Evolutionary conservation across 2,113 vertebrate species (phyloP), one percentile per base, ranked within the genome.

Genomic region (Phycodurus eques): DNA sequence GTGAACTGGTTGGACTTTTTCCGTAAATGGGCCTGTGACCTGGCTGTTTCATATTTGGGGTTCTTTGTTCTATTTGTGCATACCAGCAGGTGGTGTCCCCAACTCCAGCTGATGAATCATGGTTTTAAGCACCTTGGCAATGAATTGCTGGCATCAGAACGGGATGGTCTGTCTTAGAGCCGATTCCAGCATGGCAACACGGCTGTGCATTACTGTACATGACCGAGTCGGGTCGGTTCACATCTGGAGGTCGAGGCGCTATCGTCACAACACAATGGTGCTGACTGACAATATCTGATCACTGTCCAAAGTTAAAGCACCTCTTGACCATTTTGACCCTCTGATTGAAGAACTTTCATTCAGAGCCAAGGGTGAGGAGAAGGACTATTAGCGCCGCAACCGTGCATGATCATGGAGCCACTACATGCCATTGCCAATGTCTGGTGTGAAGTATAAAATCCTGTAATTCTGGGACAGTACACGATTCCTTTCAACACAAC

Each of bases 201-300:
- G 4, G 27, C 27, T 27, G 27, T 27, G 27, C 27, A 39, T 39
- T 39, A 39, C 35, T 39, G 35, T 39, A 39, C 35, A 39, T 5
- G 35, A 39, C 31, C 33, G n/a, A 62, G 7, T 61, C 56, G 19
- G 51, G 51, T 19, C 51, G 15, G 51, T 53, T 53, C 57, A 65
- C 64, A 79, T 76, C 68, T 70, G 57, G 80, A 80, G 46, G 44
- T 66, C 46, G 72, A n/a, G 76, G 17, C 67, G 67, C 43, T 57
- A 53, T 46, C 72, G 75, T 61, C 80, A 70, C 67, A 78, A 73
- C 75, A 76, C 56, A 77, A 71, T 60, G 72, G 60, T 71, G 61
- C 49, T 81, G 83, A 87, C 73, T 62, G 51, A 83, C 77, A 80
- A 88, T 85, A 83, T 81, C 79, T 86, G 79, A 47, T 72, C 77